Evolutionary conservation across 2,113 vertebrate species (phyloP), one percentile per base, ranked within the genome.

Genomic region (Myanophis thanlyinensis): DNA sequence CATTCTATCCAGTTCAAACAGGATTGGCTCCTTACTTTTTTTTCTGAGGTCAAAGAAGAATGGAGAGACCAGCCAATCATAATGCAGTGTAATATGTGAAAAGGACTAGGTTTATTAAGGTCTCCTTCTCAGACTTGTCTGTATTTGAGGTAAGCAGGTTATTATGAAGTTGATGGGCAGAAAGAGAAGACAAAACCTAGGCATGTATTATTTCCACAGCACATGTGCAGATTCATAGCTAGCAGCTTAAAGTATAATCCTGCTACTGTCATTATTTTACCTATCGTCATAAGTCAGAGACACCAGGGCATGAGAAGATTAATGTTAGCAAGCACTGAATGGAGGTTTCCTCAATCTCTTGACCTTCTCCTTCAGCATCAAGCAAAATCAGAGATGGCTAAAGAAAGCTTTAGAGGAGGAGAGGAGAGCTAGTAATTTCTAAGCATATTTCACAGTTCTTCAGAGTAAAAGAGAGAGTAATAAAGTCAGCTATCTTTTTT

Each of bases 221-320:
- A 85, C 80, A 59, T 85, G 88, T 89, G 73, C 23, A 40, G n/a
- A 89, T 92, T 80, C 52, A 85, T 59, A 85, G 52, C 88, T 85
- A 92, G 52, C 67, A 47, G 88, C 73, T 92, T 89, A 89, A 92
- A 89, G 88, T 89, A 85, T 92, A 85, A 92, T 92, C 92, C 73
- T 92, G 52, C 88, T 85, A 59, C 92, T 89, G 44, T 89, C 67
- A 89, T 88, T 89, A 89, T 89, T 80, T 92, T 89, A 92, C 92
- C 92, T 89, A 92, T 92, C 73, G 46, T 88, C 92, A 89, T 85
- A 92, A 88, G 73, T 92, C 92, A 92, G 92, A 49, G 67, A 89
- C 88, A 92, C 52, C 88, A 92, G 49, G 47, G 52, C 46, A 92
- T 51, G 67, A 89, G 30, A 89, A 92, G 91, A 92, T 92, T 89